Evolutionary conservation across 1,140 invertebrate genomes (phyloP).

Genomic region (Babylonia areolata): DNA sequence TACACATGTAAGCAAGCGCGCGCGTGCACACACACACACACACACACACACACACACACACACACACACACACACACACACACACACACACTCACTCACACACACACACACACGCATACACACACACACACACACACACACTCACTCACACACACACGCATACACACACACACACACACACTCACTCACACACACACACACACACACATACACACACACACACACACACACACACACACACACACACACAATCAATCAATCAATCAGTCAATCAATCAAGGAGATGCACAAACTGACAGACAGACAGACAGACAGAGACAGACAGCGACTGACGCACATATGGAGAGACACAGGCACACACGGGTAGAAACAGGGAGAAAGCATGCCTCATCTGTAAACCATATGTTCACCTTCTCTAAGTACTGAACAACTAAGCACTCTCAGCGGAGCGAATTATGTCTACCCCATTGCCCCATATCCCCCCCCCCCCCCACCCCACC

Average conservation of each 20-base stretch:
- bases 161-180: neutral
- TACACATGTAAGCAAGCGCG: too few species aligned
- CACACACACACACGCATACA: too few species aligned
- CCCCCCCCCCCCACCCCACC: too few species aligned
- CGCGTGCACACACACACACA: too few species aligned
- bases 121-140: neutral
- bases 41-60: too few species aligned
- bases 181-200: neutral
- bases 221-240: conserved; percentile 14
- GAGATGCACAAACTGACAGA: neutral
- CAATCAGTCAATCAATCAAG: neutral
- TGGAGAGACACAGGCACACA: too few species aligned
- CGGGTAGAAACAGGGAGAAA: too few species aligned
- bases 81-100: too few species aligned
- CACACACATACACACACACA: neutral
- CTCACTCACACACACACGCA: neutral
- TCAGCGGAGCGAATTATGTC: too few species aligned
- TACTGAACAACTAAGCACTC: too few species aligned
- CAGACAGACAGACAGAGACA: neutral
- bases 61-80: too few species aligned
- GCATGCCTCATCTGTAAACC: neutral
- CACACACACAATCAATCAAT: neutral
- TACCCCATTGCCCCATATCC: too few species aligned
- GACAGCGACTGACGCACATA: neutral
- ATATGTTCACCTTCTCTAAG: neutral